phyloP scores from a whole-genome alignment of 2,113 vertebrate genomes.

The Chaenocephalus aceratus region DNA sequence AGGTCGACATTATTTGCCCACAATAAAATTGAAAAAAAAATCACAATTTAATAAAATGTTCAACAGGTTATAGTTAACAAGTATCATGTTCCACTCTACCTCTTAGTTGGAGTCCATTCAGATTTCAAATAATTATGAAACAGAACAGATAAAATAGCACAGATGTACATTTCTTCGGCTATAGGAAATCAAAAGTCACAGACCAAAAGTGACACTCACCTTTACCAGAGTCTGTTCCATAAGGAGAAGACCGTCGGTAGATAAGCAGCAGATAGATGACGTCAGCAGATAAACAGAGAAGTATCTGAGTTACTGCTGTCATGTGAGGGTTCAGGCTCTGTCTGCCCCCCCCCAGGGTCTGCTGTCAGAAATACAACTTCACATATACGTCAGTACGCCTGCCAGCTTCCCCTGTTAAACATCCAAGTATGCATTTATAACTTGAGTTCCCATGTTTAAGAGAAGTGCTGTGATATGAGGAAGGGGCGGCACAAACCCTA shows the following conservation, averaged over 20 bases:
- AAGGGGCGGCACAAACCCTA: not conserved
- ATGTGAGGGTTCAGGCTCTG: not conserved
- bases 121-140: not conserved
- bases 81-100: not conserved
- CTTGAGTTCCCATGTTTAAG: not conserved
- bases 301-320: not conserved
- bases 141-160: not conserved
- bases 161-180: too few relatives aligned
- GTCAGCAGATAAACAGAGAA: not conserved
- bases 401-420: constrained; percentile 32
- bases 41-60: too few relatives aligned
- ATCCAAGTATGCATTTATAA: not conserved
- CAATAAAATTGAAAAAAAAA: too few relatives aligned
- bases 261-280: not conserved
- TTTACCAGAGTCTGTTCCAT: constrained; percentile 5
- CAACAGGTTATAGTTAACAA: not conserved
- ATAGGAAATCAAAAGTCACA: not conserved
- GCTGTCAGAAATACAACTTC: not conserved
- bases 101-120: not conserved
- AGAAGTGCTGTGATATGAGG: constrained; percentile 1
- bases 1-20: too few relatives aligned
- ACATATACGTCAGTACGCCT: not conserved
- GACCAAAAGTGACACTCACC: not conserved
- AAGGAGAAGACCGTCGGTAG: not conserved
- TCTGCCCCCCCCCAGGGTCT: not conserved